Evolutionary conservation across 1,140 invertebrate species (phyloP), one percentile per base, ranked within the genome.

Genomic region (Nautilus pompilius): DNA sequence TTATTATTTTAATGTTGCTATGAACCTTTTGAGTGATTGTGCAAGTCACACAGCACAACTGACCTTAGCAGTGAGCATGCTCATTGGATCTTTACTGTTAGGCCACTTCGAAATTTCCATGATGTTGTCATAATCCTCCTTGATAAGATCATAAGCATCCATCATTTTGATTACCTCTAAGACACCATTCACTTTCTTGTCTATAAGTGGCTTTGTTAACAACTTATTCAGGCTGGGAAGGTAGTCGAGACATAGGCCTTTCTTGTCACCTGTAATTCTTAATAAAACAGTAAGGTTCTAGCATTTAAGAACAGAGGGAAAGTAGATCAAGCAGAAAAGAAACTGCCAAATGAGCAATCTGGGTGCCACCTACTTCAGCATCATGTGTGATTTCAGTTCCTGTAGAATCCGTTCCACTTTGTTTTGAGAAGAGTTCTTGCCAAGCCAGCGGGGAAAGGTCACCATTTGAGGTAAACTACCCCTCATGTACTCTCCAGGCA

Each of bases 361-460:
- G 10, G 24, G 10, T 15, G n/a, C 45, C 20, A 73, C 78, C 78
- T 79, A 93, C 91, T 87, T 89, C 49, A 90, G 85, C 70, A 91
- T 84, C 56, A 92, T 91, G 75, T 97, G 95, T 36, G 87, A 85
- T 64, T 90, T 88, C 56, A 97, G 83, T 79, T 95, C 92, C 77
- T 92, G 89, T 17, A 90, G 81, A n/a, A 96, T 83, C 30, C 95
- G 83, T 41, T 91, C 87, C 67, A 83, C 89, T 56, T 87, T 85
- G 57, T 86, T 75, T 15, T 72, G 77, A 41, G 79, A 89, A 0
- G 96, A 98, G 85, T 96, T 94, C 82, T 95, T 95, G 0, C 97
- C 98, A 32, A 99, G 87, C 95, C 96, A 99, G 22, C 86, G 80
- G 4, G 98, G 96, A 83, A 99, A 99, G 71, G 91, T 88, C 10